Evolutionary conservation across 2,797 vertebrate species (phyloP), one percentile per base, ranked within the genome.

Genomic region (Cottoperca gobio): DNA sequence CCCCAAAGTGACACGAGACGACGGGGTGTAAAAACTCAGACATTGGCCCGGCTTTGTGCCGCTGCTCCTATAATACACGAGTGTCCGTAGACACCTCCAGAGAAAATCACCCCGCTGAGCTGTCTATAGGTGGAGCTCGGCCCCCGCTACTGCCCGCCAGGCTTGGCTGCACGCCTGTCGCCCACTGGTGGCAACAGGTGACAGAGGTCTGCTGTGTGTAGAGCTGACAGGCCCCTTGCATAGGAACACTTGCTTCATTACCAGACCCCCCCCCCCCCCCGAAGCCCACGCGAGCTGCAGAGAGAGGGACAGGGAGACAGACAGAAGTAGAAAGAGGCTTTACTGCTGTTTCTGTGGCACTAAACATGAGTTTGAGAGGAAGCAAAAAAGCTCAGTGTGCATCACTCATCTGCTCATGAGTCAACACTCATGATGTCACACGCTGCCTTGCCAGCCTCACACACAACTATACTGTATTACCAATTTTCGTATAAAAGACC

Each of bases 371-470:
- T 83, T 54, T 77, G 81, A 77, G 84, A 85, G 83, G 76, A 88
- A 85, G 87, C 81, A 88, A 91, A 86, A 33, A 87, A 81, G 80
- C 87, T 88, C 81, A 53, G 88, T 89, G 90, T 91, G 91, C 94
- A 94, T 95, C 94, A 95, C 92, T 95, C 94, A 94, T 94, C 93
- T 92, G 83, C 92, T 88, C 90, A 69, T 91, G 92, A 93, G 92
- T 94, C 94, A 94, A 93, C 92, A 93, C 71, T 81, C 89, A 94
- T 95, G 95, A 95, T 94, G 94, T 95, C 94, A 95, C 91, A 46
- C 69, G 71, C 78, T 37, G 75, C 85, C 65, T 14, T 80, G 92
- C 92, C 92, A 93, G 90, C 77, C 89, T 84, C 84, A 83, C 91
- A 90, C 91, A 91, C 90, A 86, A 85, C 89, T 87, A 86, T 83